Evolutionary conservation across 1,140 invertebrate species (phyloP).

Genomic region (Drosophila trapezifrons): DNA sequence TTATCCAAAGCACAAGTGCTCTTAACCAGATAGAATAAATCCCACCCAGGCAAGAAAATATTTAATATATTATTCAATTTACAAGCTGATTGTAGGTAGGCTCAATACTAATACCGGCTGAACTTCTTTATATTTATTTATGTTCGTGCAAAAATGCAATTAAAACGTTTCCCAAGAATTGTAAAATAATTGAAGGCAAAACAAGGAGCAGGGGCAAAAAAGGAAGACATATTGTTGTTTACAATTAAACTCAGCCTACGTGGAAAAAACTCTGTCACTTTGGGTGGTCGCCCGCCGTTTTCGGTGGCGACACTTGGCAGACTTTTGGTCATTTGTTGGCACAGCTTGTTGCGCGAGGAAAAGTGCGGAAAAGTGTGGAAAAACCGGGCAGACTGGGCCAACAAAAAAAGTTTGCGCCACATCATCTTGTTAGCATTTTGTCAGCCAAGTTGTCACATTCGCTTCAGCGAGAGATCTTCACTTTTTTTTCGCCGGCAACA

Average conservation of each 20-base stretch:
- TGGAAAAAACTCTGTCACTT: conserved; percentile 20
- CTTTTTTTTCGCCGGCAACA: conserved; percentile 52
- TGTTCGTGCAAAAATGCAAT: conserved; percentile 7
- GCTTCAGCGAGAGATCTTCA: conserved; percentile 39
- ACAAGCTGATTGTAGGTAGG: too few relatives aligned
- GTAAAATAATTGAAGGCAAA: conserved; percentile 6
- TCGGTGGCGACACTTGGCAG: conserved; percentile 65
- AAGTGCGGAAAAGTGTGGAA: conserved; percentile 39
- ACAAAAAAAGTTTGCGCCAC: conserved; percentile 60
- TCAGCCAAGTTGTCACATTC: conserved; percentile 80
- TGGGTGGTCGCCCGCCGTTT: conserved; percentile 59
- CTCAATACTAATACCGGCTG: too few relatives aligned
- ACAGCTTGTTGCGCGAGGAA: conserved; percentile 62
- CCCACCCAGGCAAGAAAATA: too few relatives aligned
- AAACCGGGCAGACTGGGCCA: conserved; percentile 38
- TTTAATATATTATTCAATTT: not conserved
- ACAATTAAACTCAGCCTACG: conserved; percentile 37
- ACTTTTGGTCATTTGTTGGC: conserved; percentile 80
- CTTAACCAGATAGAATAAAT: not conserved
- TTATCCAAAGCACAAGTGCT: too few relatives aligned
- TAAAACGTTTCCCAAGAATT: not conserved
- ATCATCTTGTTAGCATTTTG: conserved; percentile 82
- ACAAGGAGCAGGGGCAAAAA: conserved; percentile 1
- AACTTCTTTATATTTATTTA: not conserved
- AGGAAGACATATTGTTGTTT: conserved; percentile 33